Conservation (phyloP, 2,113 vertebrate species). For the Vulpes ferrilata region DNA sequence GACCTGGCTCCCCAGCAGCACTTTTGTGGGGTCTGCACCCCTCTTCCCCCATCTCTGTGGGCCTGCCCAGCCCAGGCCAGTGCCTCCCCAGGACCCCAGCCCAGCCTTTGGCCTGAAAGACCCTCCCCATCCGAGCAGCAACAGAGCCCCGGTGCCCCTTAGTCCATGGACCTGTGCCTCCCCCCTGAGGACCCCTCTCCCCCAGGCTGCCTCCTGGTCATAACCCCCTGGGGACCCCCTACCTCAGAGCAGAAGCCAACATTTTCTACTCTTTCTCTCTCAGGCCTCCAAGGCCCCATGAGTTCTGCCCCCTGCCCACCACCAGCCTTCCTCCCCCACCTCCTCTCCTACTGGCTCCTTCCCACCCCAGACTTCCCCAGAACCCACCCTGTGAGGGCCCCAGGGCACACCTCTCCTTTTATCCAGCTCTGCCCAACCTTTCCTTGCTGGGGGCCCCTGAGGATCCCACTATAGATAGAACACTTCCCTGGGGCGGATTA, state of each 20-base stretch:
- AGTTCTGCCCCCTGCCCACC: fast-evolving
- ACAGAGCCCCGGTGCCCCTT: fast-evolving
- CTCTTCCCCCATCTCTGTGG: not conserved
- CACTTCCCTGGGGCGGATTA: fast-evolving
- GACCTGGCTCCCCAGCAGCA: too few relatives aligned
- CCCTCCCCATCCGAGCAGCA: not conserved
- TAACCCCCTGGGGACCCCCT: fast-evolving
- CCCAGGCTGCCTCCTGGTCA: fast-evolving
- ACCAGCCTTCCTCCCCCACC: fast-evolving
- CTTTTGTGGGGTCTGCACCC: too few relatives aligned
- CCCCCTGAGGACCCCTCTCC: not conserved
- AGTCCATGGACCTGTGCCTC: fast-evolving
- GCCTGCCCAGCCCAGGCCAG: not conserved
- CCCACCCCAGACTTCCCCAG: not conserved
- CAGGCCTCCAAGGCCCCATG: not conserved
- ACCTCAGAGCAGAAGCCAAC: not conserved
- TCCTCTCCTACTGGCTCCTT: not conserved
- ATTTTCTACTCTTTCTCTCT: not conserved
- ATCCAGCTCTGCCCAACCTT: not conserved
- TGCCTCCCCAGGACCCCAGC: not conserved
- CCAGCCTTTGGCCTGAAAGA: not conserved
- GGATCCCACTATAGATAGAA: not conserved
- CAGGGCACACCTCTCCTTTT: not conserved
- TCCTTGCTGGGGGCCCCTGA: not conserved
- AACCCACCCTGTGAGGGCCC: fast-evolving